A percentile compares a stretch with the other conserved stretches of the same genome.
These are phyloP conservation scores for Brachyptera putata DNA, from an alignment of 2,888 invertebrate genomes.

Conservation along the genomic window DNA sequence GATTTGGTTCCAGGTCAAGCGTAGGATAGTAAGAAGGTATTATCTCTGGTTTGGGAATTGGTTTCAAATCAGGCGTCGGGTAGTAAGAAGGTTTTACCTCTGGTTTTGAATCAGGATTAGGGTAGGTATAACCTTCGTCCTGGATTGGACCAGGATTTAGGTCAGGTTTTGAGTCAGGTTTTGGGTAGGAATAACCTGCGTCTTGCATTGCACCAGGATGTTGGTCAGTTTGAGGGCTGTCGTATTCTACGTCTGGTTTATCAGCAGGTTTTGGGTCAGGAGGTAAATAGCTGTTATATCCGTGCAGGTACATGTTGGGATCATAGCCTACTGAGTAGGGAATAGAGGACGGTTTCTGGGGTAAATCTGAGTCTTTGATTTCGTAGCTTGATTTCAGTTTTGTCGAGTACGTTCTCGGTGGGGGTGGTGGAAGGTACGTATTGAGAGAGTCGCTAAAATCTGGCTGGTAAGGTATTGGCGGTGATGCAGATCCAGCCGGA, in stretches of 20 bases:
- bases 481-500: background rate
- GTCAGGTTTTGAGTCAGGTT: no score
- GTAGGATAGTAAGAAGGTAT: no score
- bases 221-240: no score
- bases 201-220: no score
- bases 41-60: no score
- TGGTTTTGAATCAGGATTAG: no score
- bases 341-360: background rate
- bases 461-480: background rate
- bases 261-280: background rate
- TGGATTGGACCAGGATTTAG: no score
- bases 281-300: background rate
- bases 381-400: conserved; percentile 14
- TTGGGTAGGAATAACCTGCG: no score
- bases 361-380: background rate
- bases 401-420: conserved; percentile 4
- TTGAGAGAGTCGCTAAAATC: conserved; percentile 8
- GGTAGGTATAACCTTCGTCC: no score
- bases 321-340: background rate
- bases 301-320: no score
- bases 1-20: background rate
- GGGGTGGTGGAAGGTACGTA: conserved; percentile 3
- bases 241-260: background rate
- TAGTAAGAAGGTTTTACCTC: no score
- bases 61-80: no score